phyloP scores from a whole-genome alignment of 2,888 invertebrate genomes.

The Pyralis farinalis region DNA sequence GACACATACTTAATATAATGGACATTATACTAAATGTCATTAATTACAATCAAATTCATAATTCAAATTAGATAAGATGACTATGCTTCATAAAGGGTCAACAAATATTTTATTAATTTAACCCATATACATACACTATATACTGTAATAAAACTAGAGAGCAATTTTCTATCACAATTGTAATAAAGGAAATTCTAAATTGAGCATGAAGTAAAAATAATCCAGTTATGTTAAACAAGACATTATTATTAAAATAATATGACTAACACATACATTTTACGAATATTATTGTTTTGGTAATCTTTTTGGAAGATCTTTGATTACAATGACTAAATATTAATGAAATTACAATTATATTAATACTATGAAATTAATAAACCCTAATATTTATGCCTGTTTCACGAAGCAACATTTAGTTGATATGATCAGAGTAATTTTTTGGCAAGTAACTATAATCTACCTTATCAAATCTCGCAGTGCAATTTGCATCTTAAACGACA shows the following conservation, averaged over 20 bases:
- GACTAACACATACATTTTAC: background rate
- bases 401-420: slow-evolving; percentile 25
- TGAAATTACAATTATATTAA: slow-evolving; percentile 10
- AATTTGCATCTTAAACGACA: slow-evolving; percentile 31
- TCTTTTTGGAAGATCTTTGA: slow-evolving; percentile 11
- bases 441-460: slow-evolving; percentile 55
- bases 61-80: no score
- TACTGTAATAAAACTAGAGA: no score
- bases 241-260: background rate
- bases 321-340: slow-evolving; percentile 12
- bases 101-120: no score
- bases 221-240: background rate
- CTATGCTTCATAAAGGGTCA: no score
- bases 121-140: no score
- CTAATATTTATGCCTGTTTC: slow-evolving; percentile 14
- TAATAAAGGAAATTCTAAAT: no score
- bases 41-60: no score
- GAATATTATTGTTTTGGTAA: background rate
- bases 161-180: no score
- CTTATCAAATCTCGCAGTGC: slow-evolving; percentile 74
- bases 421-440: slow-evolving; percentile 43
- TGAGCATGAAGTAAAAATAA: no score
- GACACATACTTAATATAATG: no score
- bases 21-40: no score
- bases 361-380: slow-evolving; percentile 11